Percentiles rank a stretch among this genome's conserved stretches.
Conservation (phyloP, 2,888 invertebrate genomes). For the Crematogaster levior region DNA sequence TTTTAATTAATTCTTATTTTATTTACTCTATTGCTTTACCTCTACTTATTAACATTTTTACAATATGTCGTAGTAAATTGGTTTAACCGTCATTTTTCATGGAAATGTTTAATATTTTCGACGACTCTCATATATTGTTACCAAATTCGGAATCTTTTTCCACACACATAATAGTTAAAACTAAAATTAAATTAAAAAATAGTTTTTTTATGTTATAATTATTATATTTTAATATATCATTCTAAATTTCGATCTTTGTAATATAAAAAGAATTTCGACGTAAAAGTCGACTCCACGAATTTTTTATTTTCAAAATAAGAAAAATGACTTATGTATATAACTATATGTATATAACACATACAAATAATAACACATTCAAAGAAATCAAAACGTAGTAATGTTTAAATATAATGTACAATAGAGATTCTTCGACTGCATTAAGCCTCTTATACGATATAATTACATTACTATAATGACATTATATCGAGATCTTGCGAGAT, state of each 20-base stretch:
- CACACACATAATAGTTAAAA: background rate
- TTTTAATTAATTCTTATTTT: background rate
- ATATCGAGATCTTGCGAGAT: background rate
- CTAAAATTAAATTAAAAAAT: background rate
- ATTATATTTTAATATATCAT: background rate
- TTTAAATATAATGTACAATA: background rate
- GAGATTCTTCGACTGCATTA: background rate
- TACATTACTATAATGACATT: conserved; percentile 5
- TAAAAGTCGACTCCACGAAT: background rate
- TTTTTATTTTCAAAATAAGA: background rate
- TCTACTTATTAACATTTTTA: background rate
- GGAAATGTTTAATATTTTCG: background rate
- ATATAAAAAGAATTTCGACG: background rate
- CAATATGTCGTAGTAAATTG: background rate
- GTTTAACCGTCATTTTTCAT: background rate
- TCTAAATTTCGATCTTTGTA: background rate
- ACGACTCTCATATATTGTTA: background rate
- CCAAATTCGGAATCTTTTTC: background rate
- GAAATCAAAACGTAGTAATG: background rate
- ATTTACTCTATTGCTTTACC: background rate
- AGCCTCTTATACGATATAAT: background rate
- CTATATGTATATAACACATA: no score
- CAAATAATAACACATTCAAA: background rate
- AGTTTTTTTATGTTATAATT: background rate
- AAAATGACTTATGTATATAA: background rate